Percentiles rank a stretch among this genome's conserved stretches.
Evolutionary conservation across 2,888 invertebrate genomes (phyloP).

Genomic region (Tiphia femorata): DNA sequence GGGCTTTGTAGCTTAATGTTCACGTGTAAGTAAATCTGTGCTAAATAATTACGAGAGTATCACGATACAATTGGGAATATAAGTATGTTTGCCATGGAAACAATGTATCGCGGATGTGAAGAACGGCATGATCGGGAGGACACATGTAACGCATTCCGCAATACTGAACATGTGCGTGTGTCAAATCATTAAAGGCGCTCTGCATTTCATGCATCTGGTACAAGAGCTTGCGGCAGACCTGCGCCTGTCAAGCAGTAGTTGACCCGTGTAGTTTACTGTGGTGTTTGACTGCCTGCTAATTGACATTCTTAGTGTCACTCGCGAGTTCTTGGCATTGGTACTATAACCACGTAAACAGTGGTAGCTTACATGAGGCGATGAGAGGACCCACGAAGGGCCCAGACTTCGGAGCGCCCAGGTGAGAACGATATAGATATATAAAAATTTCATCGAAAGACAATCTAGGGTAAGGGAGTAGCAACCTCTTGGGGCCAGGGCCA

Average conservation of each 20-base stretch:
- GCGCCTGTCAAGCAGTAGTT: slow-evolving; percentile 48
- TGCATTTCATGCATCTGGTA: slow-evolving; percentile 38
- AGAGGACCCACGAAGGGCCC: slow-evolving; percentile 33
- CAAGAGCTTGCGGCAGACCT: slow-evolving; percentile 32
- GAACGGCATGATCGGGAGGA: too few species aligned
- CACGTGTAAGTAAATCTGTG: too few species aligned
- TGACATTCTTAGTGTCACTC: slow-evolving; percentile 25
- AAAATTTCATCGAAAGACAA: slow-evolving; percentile 40
- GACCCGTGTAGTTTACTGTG: slow-evolving; percentile 40
- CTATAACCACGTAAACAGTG: slow-evolving; percentile 2
- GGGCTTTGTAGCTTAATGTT: too few species aligned
- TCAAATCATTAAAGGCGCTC: slow-evolving; percentile 3
- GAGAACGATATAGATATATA: slow-evolving; percentile 37
- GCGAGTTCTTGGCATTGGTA: slow-evolving; percentile 12
- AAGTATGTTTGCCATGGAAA: too few species aligned
- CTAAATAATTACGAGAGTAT: too few species aligned
- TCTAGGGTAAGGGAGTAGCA: slow-evolving; percentile 57
- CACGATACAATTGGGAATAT: too few species aligned
- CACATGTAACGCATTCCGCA: neutral
- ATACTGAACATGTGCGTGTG: neutral
- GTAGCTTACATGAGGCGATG: slow-evolving; percentile 46
- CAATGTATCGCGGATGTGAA: too few species aligned
- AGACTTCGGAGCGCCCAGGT: slow-evolving; percentile 55
- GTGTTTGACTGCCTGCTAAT: slow-evolving; percentile 35
- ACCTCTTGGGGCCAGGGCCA: slow-evolving; percentile 52